Evolutionary conservation across 2,797 vertebrate genomes (phyloP), one percentile per base, ranked within the genome.

Genomic region (Brotula barbata): DNA sequence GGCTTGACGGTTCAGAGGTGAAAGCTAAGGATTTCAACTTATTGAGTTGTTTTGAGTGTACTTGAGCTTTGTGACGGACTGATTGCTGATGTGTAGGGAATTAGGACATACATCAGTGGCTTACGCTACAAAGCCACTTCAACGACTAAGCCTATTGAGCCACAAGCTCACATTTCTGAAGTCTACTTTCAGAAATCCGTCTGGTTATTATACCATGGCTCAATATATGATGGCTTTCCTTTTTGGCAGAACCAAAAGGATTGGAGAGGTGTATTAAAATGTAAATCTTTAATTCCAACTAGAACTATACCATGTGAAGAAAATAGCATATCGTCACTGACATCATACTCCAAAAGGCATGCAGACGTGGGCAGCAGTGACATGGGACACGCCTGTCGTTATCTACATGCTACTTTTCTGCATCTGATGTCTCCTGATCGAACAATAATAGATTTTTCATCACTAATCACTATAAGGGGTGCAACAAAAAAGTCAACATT

Each of bases 141-240:
- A 64, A 51, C 60, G 22, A n/a, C 9, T 68, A 50, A 75, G 74
- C 69, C 58, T 36, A 17, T 6, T 36, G 53, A 61, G 48, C 53
- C 75, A 84, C 73, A 59, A 60, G 53, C 59, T 78, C 51, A 67
- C 19, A 40, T 52, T 60, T n/a, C 69, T 61, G 40, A 69, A 80
- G 64, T 68, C 67, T 61, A 44, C 64, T 71, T 63, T 60, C 52
- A 37, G 36, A 74, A 78, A 68, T 80, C 54, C 74, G 71, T 62
- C 37, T 47, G 55, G 64, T 64, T 75, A 69, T 70, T 58, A 77
- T 50, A 64, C 64, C 2, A 7, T 16, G 15, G 58, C 28, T 58
- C 50, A 49, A 54, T 51, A 47, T 44, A 46, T 47, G 53, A 63
- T 8, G 8, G 17, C 40, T 59, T 36, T 68, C 22, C 40, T 28